A percentile compares a stretch with the other conserved stretches of the same genome.
phyloP scores from a whole-genome alignment of 2,113 vertebrate species.

The Azemiops feae region DNA sequence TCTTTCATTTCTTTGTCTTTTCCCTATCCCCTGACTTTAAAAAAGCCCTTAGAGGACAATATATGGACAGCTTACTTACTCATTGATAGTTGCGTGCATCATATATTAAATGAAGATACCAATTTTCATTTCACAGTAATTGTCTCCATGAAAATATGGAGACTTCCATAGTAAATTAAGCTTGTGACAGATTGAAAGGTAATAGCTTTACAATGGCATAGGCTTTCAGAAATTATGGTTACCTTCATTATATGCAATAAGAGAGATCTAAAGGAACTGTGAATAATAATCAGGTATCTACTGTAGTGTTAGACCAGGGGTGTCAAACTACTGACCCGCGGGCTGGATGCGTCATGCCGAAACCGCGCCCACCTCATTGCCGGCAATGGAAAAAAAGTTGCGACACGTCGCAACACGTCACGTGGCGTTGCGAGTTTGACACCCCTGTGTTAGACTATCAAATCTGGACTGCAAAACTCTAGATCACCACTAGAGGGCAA shows the following conservation, averaged over 20 bases:
- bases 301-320: neutral
- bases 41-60: neutral
- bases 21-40: neutral
- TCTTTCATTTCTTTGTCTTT: neutral
- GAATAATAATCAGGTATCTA: neutral
- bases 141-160: neutral
- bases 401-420: too few species aligned
- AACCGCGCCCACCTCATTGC: too few species aligned
- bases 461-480: neutral
- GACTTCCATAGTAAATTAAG: neutral
- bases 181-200: neutral
- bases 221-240: neutral
- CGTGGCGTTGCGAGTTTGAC: too few species aligned
- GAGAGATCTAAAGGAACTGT: neutral
- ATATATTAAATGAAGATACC: neutral
- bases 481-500: neutral
- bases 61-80: neutral
- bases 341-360: too few species aligned
- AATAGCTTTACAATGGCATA: neutral
- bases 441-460: neutral
- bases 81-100: neutral
- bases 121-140: neutral
- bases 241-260: neutral
- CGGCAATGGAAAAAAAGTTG: too few species aligned
- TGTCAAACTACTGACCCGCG: too few species aligned